Percentiles rank a stretch among this genome's conserved stretches.
These are phyloP conservation scores for Drosophila navojoa DNA, from an alignment of 1,140 invertebrate genomes.

Conservation along the genomic window DNA sequence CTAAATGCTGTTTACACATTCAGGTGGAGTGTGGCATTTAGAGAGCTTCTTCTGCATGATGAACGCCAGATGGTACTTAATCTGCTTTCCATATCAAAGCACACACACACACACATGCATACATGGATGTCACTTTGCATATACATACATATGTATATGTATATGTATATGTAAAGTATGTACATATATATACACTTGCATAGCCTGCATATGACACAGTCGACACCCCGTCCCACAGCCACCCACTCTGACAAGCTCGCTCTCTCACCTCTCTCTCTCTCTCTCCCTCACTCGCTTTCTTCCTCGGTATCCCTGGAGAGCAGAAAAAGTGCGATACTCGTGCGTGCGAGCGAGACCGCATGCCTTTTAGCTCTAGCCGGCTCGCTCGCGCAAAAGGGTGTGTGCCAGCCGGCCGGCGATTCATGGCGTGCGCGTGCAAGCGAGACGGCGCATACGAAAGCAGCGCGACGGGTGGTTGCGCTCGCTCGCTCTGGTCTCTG, in stretches of 20 bases:
- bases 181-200: constrained; percentile 3
- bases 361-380: constrained; percentile 1
- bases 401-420: constrained; percentile 57
- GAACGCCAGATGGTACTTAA: constrained; percentile 31
- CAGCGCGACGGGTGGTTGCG: constrained; percentile 1
- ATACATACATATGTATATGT: not conserved
- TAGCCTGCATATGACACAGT: constrained; percentile 5
- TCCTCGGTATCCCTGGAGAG: constrained; percentile 8
- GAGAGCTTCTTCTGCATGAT: constrained; percentile 9
- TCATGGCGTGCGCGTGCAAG: constrained; percentile 12
- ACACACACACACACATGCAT: constrained; percentile 1
- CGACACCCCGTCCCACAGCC: constrained; percentile 1
- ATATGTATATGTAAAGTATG: not conserved
- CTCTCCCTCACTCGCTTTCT: constrained; percentile 1
- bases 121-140: not conserved
- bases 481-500: not conserved
- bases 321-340: not conserved
- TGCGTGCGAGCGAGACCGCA: not conserved
- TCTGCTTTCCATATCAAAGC: constrained; percentile 43
- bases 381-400: constrained; percentile 60
- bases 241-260: constrained; percentile 1
- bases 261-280: not conserved
- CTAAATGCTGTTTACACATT: constrained; percentile 18
- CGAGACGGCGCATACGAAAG: constrained; percentile 12
- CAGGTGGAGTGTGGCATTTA: constrained; percentile 11